phyloP scores from a whole-genome alignment of 2,888 invertebrate species.

The Conomelus anceps region DNA sequence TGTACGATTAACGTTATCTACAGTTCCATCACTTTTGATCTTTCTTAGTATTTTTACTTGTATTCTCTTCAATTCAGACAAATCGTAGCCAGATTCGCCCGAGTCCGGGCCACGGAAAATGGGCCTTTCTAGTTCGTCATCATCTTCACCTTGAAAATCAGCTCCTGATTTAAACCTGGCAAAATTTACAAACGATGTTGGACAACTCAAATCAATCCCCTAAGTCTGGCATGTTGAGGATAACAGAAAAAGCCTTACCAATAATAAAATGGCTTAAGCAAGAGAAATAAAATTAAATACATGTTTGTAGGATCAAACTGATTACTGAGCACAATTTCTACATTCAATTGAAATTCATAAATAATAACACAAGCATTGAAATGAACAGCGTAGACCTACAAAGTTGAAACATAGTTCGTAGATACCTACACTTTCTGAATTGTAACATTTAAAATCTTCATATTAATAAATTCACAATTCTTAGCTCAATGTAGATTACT shows the following conservation, averaged over 20 bases:
- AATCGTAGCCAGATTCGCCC: background rate
- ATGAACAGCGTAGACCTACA: no score
- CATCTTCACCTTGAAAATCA: background rate
- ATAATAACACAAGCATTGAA: no score
- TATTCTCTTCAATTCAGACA: background rate
- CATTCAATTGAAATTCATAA: no score
- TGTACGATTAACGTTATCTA: background rate
- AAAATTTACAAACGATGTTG: background rate
- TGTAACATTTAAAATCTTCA: no score
- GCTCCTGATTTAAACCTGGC: background rate
- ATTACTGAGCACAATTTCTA: no score
- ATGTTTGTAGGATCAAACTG: no score
- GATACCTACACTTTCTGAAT: no score
- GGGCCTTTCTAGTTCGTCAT: background rate
- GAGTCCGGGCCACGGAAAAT: background rate
- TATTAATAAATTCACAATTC: no score
- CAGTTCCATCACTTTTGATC: background rate
- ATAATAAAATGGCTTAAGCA: background rate
- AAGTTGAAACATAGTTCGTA: no score
- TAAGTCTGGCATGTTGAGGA: background rate
- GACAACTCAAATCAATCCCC: background rate
- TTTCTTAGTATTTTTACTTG: background rate
- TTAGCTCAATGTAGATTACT: no score
- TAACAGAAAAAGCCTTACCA: background rate
- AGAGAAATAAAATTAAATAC: background rate